Base-by-base conservation (phyloP, 1,140 invertebrate genomes). In the Anoplolepis gracilipes region DNA sequence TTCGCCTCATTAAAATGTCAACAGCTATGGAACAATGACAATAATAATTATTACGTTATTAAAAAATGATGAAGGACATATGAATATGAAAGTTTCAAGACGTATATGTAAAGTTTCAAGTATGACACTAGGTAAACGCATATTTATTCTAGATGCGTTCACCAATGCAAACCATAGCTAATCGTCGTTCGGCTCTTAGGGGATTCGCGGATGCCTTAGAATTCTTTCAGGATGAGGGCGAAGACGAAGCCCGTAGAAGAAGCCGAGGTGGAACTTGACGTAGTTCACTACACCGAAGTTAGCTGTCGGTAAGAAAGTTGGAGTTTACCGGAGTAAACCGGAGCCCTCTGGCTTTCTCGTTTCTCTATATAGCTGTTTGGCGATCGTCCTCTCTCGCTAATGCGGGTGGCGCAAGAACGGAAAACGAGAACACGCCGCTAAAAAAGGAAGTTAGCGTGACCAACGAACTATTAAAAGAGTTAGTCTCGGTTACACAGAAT, bases 401-500 rank as follows among this genome's bases (percentile, higher is more conserved):
- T 67, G 82, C 82, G 64, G 55, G 65, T 33, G 30, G 53, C 55
- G 30, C 91, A 90, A 85, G 53, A 49, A 85, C 53, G 65, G 39
- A 39, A 46, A 53, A 82, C 67, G 67, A 33, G 67, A 46, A 73
- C 53, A 59, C 67, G 39, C 39, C 36, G 64, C 39, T 64, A 70
- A 86, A 72, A 61, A 67, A 85, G 67, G 57, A 77, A 55, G 55
- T 42, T 46, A 67, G 53, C 28, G 57, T 53, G 72, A 81, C 62
- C 69, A 73, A 76, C 73, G 86, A 92, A 91, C 91, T 88, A 90
- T 87, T 92, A 90, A 92, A 92, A 92, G 89, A 93, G 88, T 92
- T 93, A 90, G 92, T 89, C 89, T 89, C 88, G 85, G 87, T 92
- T 92, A 90, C 91, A 91, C 91, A 91, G 92, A 92, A 92, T 92